These are phyloP conservation scores for Harpagoxenus sublaevis DNA, from an alignment of 2,888 invertebrate genomes.

Conservation along the genomic window DNA sequence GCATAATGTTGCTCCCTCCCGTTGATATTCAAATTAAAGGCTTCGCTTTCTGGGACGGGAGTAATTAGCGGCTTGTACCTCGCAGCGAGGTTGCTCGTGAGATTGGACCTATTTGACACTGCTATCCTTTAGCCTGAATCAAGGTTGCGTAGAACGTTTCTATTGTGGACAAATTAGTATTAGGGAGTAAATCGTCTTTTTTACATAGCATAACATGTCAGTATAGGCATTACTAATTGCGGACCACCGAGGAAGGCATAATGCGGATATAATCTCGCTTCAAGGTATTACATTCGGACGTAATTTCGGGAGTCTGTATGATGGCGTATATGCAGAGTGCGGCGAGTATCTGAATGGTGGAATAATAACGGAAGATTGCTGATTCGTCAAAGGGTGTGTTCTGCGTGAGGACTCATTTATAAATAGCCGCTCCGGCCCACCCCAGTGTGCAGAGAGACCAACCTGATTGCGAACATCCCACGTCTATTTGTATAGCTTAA, in stretches of 20 bases:
- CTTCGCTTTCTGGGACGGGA: slow-evolving; percentile 71
- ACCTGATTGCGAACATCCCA: slow-evolving; percentile 84
- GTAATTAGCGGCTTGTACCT: slow-evolving; percentile 71
- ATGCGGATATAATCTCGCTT: slow-evolving; percentile 25
- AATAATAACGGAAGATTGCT: slow-evolving; percentile 74
- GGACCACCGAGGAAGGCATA: neutral
- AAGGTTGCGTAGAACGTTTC: neutral
- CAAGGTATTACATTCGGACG: slow-evolving; percentile 37
- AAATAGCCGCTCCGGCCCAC: slow-evolving; percentile 78
- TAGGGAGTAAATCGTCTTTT: neutral
- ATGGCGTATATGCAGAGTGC: slow-evolving; percentile 49
- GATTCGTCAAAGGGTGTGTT: slow-evolving; percentile 77
- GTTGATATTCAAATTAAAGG: slow-evolving; percentile 79
- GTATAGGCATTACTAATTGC: slow-evolving; percentile 13
- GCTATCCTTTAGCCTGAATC: neutral
- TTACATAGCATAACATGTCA: neutral
- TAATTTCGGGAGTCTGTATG: slow-evolving; percentile 54
- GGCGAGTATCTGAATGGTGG: slow-evolving; percentile 58
- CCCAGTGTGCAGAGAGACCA: slow-evolving; percentile 68
- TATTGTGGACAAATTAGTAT: neutral
- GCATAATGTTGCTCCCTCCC: slow-evolving; percentile 71
- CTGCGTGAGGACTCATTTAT: slow-evolving; percentile 78
- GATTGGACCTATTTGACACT: slow-evolving; percentile 61
- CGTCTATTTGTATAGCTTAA: slow-evolving; percentile 85
- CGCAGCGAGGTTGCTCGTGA: slow-evolving; percentile 20